These are phyloP conservation scores for Phyllotis vaccarum DNA, from an alignment of 2,797 vertebrate species.

Conservation along the genomic window DNA sequence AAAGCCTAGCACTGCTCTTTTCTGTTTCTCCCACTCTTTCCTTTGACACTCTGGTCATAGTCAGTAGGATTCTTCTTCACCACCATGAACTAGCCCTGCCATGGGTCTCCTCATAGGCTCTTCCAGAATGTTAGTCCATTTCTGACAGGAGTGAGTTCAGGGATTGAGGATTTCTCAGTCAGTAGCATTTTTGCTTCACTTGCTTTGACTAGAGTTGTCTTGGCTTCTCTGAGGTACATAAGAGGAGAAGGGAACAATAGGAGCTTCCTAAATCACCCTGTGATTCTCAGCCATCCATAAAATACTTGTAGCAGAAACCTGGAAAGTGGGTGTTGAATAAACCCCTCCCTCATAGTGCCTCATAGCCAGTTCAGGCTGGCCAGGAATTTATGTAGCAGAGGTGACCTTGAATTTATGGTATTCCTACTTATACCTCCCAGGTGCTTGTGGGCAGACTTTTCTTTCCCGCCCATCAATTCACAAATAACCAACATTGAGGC, in stretches of 20 bases:
- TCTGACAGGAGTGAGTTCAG: slow-evolving; percentile 17
- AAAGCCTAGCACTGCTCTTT: background rate
- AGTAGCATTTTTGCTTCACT: slow-evolving; percentile 61
- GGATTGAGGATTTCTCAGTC: slow-evolving; percentile 54
- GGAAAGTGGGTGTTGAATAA: background rate
- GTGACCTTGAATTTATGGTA: background rate
- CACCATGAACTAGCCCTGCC: background rate
- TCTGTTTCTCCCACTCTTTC: background rate
- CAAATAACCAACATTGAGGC: background rate
- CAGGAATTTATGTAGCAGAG: background rate
- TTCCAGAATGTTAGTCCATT: background rate
- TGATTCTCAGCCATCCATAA: background rate
- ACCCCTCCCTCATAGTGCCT: too few species aligned
- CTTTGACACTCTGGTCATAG: background rate
- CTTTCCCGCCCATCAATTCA: background rate
- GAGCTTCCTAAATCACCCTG: background rate
- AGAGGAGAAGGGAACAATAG: background rate
- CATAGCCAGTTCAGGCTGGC: background rate
- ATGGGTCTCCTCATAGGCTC: slow-evolving; percentile 4
- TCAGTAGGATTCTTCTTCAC: background rate
- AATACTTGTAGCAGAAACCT: background rate
- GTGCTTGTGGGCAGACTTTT: background rate
- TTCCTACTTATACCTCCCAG: background rate
- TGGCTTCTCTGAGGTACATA: slow-evolving; percentile 40
- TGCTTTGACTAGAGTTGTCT: slow-evolving; percentile 40